These are phyloP conservation scores for Brevimyrus niger DNA, from an alignment of 2,113 vertebrate genomes.

Conservation along the genomic window DNA sequence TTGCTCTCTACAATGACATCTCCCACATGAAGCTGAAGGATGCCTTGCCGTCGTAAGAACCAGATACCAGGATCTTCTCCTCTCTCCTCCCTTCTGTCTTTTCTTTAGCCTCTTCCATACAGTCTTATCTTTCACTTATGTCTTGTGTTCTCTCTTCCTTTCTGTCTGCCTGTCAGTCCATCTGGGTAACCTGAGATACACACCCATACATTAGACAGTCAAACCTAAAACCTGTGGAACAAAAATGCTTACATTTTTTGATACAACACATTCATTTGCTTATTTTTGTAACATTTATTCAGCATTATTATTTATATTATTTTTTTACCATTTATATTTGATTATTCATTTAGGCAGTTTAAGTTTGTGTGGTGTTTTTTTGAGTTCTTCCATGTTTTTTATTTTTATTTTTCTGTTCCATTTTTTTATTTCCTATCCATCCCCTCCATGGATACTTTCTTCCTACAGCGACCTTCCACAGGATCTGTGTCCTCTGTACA, in stretches of 20 bases:
- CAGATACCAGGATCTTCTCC: slow-evolving; percentile 12
- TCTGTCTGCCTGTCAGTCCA: neutral
- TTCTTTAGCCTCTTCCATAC: neutral
- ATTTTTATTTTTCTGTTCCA: slow-evolving; percentile 48
- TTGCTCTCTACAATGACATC: slow-evolving; percentile 90
- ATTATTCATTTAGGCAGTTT: slow-evolving; percentile 16
- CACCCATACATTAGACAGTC: neutral
- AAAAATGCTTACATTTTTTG: neutral
- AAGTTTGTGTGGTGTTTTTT: slow-evolving; percentile 21
- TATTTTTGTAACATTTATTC: neutral
- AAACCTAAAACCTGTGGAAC: neutral
- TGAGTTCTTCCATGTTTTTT: slow-evolving; percentile 25
- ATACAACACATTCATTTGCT: neutral
- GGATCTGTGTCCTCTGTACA: slow-evolving; percentile 99
- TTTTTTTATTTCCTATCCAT: slow-evolving; percentile 62
- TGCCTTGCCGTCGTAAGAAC: slow-evolving; percentile 90
- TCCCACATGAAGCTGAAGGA: slow-evolving; percentile 98
- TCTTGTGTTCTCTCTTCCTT: neutral
- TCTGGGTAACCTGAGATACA: neutral
- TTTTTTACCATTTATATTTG: slow-evolving; percentile 8
- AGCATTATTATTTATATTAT: neutral
- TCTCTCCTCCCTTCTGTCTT: neutral
- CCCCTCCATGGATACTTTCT: slow-evolving; percentile 62
- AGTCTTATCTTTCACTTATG: neutral
- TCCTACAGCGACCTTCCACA: slow-evolving; percentile 87